Evolutionary conservation across 2,888 invertebrate species (phyloP).

Genomic region (Troilus luridus): DNA sequence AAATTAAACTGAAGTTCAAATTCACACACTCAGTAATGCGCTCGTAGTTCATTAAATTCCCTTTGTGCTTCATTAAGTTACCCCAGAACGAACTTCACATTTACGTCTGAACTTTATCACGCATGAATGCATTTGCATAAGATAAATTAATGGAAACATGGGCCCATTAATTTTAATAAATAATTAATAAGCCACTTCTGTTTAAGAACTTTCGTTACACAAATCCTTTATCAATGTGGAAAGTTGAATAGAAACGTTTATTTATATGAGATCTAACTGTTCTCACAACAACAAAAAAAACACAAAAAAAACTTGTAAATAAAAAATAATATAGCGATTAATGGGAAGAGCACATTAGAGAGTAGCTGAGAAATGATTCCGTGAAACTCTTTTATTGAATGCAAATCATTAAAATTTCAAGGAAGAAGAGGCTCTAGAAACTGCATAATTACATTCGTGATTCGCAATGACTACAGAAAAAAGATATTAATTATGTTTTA

Average conservation of each 20-base stretch:
- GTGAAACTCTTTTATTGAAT: constrained; percentile 11
- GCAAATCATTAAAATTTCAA: constrained; percentile 21
- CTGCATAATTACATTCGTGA: background rate
- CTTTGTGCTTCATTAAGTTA: background rate
- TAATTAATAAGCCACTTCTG: background rate
- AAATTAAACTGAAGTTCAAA: background rate
- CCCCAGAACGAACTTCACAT: background rate
- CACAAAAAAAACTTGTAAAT: background rate
- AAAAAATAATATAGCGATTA: background rate
- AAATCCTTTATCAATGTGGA: background rate
- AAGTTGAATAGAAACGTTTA: background rate
- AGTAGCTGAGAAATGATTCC: constrained; percentile 2
- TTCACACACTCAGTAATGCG: background rate
- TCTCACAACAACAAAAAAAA: background rate
- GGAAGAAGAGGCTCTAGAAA: background rate
- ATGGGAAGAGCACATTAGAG: background rate
- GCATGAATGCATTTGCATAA: background rate
- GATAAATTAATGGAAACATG: background rate
- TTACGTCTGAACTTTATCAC: background rate
- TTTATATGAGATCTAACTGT: background rate
- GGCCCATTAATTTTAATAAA: background rate
- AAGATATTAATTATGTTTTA: background rate
- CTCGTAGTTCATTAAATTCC: background rate
- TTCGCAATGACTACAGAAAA: background rate
- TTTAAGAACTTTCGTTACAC: background rate